phyloP scores from a whole-genome alignment of 2,113 vertebrate species.

The Thalassarche chlororhynchos region DNA sequence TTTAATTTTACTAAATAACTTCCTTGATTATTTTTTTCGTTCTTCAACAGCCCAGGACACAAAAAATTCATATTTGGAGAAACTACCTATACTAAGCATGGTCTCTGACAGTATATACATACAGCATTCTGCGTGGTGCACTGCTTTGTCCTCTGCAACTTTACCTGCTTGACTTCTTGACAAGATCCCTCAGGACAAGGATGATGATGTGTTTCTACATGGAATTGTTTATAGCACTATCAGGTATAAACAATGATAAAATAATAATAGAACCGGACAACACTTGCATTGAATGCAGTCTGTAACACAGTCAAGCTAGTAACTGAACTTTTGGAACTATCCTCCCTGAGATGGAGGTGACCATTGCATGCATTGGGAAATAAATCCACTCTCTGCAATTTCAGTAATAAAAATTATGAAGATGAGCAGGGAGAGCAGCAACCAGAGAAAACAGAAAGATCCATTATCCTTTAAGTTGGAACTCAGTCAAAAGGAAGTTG shows the following conservation, averaged over 20 bases:
- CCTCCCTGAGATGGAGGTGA: neutral
- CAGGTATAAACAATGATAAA: neutral
- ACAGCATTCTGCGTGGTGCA: neutral
- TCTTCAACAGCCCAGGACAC: neutral
- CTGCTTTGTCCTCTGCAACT: neutral
- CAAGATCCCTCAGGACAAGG: neutral
- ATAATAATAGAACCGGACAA: neutral
- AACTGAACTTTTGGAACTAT: neutral
- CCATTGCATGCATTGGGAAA: neutral
- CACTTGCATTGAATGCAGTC: neutral
- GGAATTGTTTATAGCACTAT: neutral
- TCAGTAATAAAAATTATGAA: constrained; percentile 18
- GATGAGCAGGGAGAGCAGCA: constrained; percentile 12
- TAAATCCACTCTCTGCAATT: neutral
- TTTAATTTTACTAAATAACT: neutral
- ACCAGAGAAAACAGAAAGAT: constrained; percentile 29
- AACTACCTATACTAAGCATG: neutral
- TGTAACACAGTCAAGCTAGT: neutral
- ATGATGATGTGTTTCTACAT: neutral
- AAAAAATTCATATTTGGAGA: neutral
- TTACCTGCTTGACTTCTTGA: neutral
- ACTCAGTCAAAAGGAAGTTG: constrained; percentile 31
- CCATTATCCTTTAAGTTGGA: constrained; percentile 37
- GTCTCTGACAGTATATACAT: neutral
- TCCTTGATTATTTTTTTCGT: neutral